These are phyloP conservation scores for Suricata suricatta DNA, from an alignment of 2,113 vertebrate genomes.

Conservation along the genomic window DNA sequence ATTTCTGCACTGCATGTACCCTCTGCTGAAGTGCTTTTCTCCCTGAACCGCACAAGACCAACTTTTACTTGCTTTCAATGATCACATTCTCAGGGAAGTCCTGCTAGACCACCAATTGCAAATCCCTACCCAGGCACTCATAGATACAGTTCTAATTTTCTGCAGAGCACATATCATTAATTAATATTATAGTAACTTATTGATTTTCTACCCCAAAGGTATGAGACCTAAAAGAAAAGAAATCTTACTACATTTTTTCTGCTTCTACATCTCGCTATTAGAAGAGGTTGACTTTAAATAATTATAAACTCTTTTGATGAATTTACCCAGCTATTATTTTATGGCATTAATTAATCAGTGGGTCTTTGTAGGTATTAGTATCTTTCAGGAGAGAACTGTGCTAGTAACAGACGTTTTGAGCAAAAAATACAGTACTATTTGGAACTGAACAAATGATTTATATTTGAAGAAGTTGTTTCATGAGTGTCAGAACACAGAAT, in stretches of 20 bases:
- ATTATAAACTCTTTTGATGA: not conserved
- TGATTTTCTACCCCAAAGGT: not conserved
- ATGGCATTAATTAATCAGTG: not conserved
- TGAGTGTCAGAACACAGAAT: not conserved
- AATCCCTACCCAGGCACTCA: not conserved
- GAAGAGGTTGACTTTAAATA: not conserved
- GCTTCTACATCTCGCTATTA: not conserved
- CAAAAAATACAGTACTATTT: not conserved
- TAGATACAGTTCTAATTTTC: not conserved
- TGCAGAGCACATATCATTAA: not conserved
- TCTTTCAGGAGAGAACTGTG: not conserved
- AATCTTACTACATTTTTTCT: not conserved
- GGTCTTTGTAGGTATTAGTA: not conserved
- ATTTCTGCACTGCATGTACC: not conserved
- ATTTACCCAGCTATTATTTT: conserved; percentile 14
- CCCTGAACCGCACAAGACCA: not conserved
- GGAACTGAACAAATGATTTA: not conserved
- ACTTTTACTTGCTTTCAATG: not conserved
- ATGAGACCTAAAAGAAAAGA: not conserved
- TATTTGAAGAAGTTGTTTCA: not conserved
- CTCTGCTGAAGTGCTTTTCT: not conserved
- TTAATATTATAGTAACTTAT: not conserved
- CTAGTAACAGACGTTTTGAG: not conserved
- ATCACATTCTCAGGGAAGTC: not conserved
- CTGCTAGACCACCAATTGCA: not conserved